Base-by-base conservation (phyloP, 2,888 invertebrate species). In the Nipponacmea schrenckii region DNA sequence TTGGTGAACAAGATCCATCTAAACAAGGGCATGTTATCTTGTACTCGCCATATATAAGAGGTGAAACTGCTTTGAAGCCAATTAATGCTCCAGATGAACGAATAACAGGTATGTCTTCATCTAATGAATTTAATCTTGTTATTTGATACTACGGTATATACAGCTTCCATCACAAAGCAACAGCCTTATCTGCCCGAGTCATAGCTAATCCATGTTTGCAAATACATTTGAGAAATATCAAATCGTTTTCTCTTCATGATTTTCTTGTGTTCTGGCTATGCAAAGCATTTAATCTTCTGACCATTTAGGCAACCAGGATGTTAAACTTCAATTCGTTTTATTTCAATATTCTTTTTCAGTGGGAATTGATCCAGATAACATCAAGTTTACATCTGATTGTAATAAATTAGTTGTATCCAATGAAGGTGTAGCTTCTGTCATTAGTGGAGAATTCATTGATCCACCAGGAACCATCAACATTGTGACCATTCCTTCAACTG, bases 331-430 rank as follows among this genome's bases (percentile, higher is more conserved):
- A 39, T 7, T 39, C 7, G 7, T 39, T 39, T 39, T 10, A 8
- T 39, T 39, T 10, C 39, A 8, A 10, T 39, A 39, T 39, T 39
- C 3, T 10, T 24, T 69, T 67, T 12, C 46, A 63, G 71, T 71
- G 20, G 71, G 71, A 26, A 26, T 67, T 4, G 48, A 67, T 46
- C 71, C 71, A 5, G 71, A 67, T 27, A 67, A 71, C 46, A 63
- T 71, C 46, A 71, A 62, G 48, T 71, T 71, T 46, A 67, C 71
- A 7, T 17, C 45, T 3, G 71, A 71, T 67, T 71, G 71, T 26
- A 20, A 15, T n/a, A 31, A 24, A n/a, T 63, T 71, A 27, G 62
- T 71, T 39, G 71, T 71, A 26, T 62, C 71, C 2, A 62, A 67
- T 46, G 71, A 71, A 31, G 71, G 71, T 14, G 39, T 56, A 45